Base-by-base conservation (phyloP, 2,888 invertebrate species). In the Athalia circularis region DNA sequence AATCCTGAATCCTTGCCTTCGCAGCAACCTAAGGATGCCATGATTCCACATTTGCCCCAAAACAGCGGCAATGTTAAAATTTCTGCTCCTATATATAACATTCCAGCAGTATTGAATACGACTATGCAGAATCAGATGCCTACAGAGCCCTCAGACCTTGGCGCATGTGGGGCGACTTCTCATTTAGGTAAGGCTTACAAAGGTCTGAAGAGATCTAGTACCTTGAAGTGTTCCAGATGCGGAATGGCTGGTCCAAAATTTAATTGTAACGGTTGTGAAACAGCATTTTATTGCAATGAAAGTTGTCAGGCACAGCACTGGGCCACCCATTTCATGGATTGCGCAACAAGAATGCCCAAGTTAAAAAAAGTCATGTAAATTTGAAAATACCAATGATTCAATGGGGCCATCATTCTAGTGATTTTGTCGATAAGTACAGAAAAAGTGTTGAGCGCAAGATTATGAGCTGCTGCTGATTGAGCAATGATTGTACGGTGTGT, bases 311-410 rank as follows among this genome's bases (percentile, higher is more conserved):
- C 84, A 8, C 85, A 85, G 54, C 90, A 90, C 61, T 90, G 90
- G 90, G 79, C 13, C 43, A 68, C 84, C 13, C 90, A 90, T 76
- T 87, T 86, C 3, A 80, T 81, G 6, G 86, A 83, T 48, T 90
- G 89, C 62, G 87, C 87, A 0, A 89, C 88, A 78, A 87, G 84
- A 77, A 89, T 90, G 89, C 89, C 89, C 50, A 87, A 86, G 70
- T 80, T 89, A 5, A 88, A 88, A 64, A 89, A 89, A 81, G 85
- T 90, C 57, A 80, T 79, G 57, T 84, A 70, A 83, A 80, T 74
- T 70, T 52, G 11, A 29, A 50, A 7, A 15, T 8, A 67, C 70
- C 11, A 7, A 48, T 67, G 29, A 29, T 29, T 29, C 29, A 29
- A 29, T 29, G 29, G 2, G 29, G 29, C 29, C 29, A 29, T 29